Base-by-base conservation (phyloP, 1,140 invertebrate genomes). In the Lepeophtheirus salmonis region DNA sequence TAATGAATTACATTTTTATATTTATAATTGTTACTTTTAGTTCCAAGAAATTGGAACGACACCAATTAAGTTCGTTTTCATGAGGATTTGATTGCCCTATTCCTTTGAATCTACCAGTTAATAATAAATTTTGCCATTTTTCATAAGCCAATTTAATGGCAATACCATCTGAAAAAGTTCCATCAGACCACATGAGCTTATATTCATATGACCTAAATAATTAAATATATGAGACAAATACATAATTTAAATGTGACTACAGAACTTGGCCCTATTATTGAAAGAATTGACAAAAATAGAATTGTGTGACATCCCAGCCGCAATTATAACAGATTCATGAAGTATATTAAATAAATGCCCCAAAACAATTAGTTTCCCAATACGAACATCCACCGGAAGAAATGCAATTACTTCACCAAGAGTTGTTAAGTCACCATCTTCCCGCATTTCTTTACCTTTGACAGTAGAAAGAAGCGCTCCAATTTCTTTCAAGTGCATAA, bases 351-450 rank as follows among this genome's bases (percentile, higher is more conserved):
- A 95, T 14, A 86, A 79, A 69, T 90, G 80, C 1, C 91, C 91
- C 0, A 96, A 71, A 48, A 89, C 73, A 41, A 97, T 85, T 0
- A 97, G 72, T 67, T 91, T 90, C 12, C 83, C 78, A 2, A 91
- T 68, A 49, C 78, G 76, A 13, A 90, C 80, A 67, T 92, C 84
- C 0, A 96, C 66, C 0, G 91, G 91, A 30, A 97, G 71, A 50
- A 70, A 70, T 0, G 83, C 80, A 79, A 95, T 84, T 0, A 96
- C 75, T 23, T 72, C 73, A 0, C 94, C 94, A 62, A 96, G 73
- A 69, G 81, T 83, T 0, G 89, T 96, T 13, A 97, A 66, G 61
- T 92, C 83, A n/a, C 91, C 91, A 73, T 96, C 89, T 30, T 79
- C 72, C 13, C 69, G 66, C 75, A 72, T n/a, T 13, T 25, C 1